Evolutionary conservation across 2,113 vertebrate genomes (phyloP).

Genomic region (Eurystomus gularis): DNA sequence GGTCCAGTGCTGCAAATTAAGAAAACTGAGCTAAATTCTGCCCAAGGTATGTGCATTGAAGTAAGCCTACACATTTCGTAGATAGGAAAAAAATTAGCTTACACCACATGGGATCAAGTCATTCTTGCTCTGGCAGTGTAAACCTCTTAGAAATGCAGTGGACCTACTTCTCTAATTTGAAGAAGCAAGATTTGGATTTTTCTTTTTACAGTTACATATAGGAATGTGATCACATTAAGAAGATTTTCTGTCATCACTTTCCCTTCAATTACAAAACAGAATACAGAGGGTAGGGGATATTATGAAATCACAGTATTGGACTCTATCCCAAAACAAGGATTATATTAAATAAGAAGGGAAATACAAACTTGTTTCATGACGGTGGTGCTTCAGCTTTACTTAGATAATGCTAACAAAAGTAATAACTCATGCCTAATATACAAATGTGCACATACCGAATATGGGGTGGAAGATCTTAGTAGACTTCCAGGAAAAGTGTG

Average conservation of each 20-base stretch:
- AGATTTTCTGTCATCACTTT: conserved; percentile 61
- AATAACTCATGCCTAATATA: conserved; percentile 1
- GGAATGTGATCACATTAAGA: conserved; percentile 58
- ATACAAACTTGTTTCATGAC: background rate
- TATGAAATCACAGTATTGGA: conserved; percentile 54
- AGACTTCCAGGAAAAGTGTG: background rate
- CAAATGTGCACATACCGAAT: background rate
- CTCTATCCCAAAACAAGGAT: conserved; percentile 41
- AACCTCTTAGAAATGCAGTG: background rate
- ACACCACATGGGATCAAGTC: background rate
- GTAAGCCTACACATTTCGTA: background rate
- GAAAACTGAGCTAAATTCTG: conserved; percentile 12
- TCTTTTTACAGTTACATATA: conserved; percentile 18
- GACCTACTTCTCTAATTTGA: background rate
- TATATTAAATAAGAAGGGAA: conserved; percentile 48
- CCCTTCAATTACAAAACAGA: conserved; percentile 51
- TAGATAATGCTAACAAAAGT: conserved; percentile 6
- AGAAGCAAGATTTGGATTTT: background rate
- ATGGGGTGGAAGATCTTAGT: background rate
- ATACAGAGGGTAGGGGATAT: conserved; percentile 32
- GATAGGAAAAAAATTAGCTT: background rate
- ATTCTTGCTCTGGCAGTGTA: background rate
- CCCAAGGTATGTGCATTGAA: background rate
- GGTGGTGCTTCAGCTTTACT: conserved; percentile 3
- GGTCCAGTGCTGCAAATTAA: background rate